Base-by-base conservation (phyloP, 2,888 invertebrate species). In the Cheilosia impressa region DNA sequence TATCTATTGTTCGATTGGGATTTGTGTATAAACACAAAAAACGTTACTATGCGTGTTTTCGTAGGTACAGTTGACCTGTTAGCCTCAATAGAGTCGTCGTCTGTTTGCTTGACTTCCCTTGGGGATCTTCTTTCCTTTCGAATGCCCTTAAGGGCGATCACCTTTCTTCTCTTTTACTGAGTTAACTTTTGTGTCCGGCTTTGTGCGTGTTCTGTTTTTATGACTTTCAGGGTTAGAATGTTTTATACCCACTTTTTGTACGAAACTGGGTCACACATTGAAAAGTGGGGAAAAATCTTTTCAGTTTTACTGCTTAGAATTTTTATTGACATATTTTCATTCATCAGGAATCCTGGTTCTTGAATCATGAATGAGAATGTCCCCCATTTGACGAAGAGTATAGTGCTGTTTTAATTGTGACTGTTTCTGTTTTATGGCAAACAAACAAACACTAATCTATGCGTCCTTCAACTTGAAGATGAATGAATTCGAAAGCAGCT, bases 401-500 rank as follows among this genome's bases (percentile, higher is more conserved):
- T 27, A 58, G 45, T 52, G 55, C 53, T 68, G 55, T 60, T 62
- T 68, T 58, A 75, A 75, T 72, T 68, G 79, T 75, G 77, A 66
- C 72, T 13, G 15, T 17, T 45, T 17, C 34, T 38, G 52, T 73
- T 75, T 71, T 62, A 22, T 78, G 52, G n/a, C 76, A 76, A 63
- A 43, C 68, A 63, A 55, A 27, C 62, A 68, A 53, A 72, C 53
- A 85, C 57, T 75, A 75, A 75, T 77, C 50, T 81, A 73, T 72
- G 77, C 72, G 81, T 85, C 85, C 85, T 85, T 85, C 85, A 85
- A 85, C 85, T 85, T 85, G 81, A 85, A 84, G 62, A 85, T 85
- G 85, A 76, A 72, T 66, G 47, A 22, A 62, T 71, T 47, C 9
- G 43, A 62, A 77, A 79, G 66, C n/a, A 80, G 76, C 58, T 50